These are phyloP conservation scores for Popillia japonica DNA, from an alignment of 1,140 invertebrate species.

Conservation along the genomic window DNA sequence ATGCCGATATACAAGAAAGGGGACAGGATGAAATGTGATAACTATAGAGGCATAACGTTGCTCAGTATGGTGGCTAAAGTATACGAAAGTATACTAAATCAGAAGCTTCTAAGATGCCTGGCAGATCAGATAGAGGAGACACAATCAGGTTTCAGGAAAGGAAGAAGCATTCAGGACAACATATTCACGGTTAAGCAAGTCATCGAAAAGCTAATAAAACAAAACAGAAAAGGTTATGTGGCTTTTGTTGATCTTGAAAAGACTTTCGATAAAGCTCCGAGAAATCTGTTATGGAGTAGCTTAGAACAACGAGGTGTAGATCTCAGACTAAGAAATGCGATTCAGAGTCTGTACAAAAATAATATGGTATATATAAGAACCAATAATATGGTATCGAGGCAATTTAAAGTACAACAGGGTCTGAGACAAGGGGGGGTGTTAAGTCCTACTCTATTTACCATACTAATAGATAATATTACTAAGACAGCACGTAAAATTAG, in stretches of 20 bases:
- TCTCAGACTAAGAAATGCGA: not conserved
- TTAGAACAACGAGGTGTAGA: too few species aligned
- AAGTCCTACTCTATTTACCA: slow-evolving; percentile 35
- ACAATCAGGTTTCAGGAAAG: slow-evolving; percentile 41
- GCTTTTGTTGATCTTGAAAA: slow-evolving; percentile 14
- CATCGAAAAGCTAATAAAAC: slow-evolving; percentile 23
- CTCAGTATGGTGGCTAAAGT: not conserved
- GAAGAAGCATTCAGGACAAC: slow-evolving; percentile 36
- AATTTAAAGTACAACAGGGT: not conserved
- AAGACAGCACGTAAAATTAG: slow-evolving; percentile 18
- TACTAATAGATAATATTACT: slow-evolving; percentile 37
- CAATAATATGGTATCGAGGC: not conserved
- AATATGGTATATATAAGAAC: not conserved
- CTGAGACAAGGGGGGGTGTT: slow-evolving; percentile 37
- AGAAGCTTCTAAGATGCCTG: not conserved
- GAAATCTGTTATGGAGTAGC: not conserved
- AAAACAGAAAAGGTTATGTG: not conserved
- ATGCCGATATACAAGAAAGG: slow-evolving; percentile 29
- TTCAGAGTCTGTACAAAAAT: not conserved
- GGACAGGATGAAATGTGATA: slow-evolving; percentile 8
- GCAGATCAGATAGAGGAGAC: slow-evolving; percentile 27
- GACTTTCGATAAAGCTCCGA: not conserved
- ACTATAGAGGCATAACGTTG: slow-evolving; percentile 23
- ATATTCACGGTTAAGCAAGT: slow-evolving; percentile 41
- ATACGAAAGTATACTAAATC: not conserved